Base-by-base conservation (phyloP, 2,113 vertebrate species). In the Mandrillus leucophaeus region DNA sequence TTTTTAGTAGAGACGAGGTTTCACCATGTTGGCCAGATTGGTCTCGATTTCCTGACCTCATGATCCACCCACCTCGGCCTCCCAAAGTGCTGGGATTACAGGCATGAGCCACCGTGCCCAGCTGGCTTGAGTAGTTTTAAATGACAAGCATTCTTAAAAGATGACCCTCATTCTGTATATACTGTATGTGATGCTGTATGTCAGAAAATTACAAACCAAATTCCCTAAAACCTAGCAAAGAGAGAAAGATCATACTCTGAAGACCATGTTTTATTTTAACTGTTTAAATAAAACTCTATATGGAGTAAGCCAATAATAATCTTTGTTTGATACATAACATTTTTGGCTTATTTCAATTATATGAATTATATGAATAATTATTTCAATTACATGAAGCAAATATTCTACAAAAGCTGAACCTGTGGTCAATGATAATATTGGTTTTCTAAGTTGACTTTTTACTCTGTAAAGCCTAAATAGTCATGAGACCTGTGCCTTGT, bases 261-360 rank as follows among this genome's bases (percentile, higher is more conserved):
- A 93, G 43, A 84, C 16, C 17, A 40, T 17, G 55, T 72, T 81
- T 90, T 50, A 48, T 66, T 94, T 83, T 83, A 75, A 59, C 55
- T 59, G 5, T 50, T 94, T 55, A 90, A 78, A 91, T 88, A 93
- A 91, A 97, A 91, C 16, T 50, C 35, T 90, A 22, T 25, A 30
- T 89, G 3, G 57, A 86, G 38, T 75, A 79, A 90, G 52, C 22
- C 35, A 81, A 88, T 50, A 68, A 81, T 66, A 59, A 88, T 3
- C 48, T 90, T 78, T 38, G 76, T 86, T 40, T 79, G 55, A 43
- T 55, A 94, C 6, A 48, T 59, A 52, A 52, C 66, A 1, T 48
- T 81, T 80, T 57, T 7, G 8, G 22, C 8, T 76, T 32, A 70
- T 48, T 40, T 93, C 81, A 59, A 64, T 76, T 59, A 78, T 35